Evolutionary conservation across 2,888 invertebrate species (phyloP).

Genomic region (Platerodrilus igneus): DNA sequence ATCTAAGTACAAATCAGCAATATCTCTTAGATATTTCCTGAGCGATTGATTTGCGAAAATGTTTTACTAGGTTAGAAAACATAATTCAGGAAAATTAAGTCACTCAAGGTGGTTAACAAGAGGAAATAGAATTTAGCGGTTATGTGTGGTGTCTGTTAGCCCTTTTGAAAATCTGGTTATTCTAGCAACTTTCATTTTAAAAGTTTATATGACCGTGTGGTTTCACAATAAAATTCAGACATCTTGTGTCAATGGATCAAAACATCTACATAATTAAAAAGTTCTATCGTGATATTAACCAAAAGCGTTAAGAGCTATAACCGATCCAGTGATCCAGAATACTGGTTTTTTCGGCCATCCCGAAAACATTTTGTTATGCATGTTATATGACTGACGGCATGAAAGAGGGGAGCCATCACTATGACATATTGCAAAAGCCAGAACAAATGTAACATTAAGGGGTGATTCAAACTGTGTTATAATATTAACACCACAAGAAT

Average conservation of each 20-base stretch:
- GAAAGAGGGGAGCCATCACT: no score
- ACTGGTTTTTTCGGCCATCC: no score
- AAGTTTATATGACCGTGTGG: slow-evolving; percentile 2
- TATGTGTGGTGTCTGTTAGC: neutral
- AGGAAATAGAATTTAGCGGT: no score
- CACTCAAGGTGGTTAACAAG: slow-evolving; percentile 1
- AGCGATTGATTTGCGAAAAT: neutral
- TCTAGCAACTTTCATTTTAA: slow-evolving; percentile 1
- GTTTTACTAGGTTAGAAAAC: neutral
- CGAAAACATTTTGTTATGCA: no score
- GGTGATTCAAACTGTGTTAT: no score
- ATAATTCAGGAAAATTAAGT: neutral
- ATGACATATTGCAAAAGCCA: no score
- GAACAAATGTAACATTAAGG: no score
- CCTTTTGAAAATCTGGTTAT: neutral
- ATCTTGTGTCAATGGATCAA: slow-evolving; percentile 1
- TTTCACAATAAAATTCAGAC: neutral
- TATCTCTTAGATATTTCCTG: slow-evolving; percentile 1
- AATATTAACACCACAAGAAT: no score
- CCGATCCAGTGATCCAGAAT: no score
- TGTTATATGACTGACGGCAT: no score
- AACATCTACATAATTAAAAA: slow-evolving; percentile 2
- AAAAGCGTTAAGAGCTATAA: no score
- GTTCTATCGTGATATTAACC: no score
- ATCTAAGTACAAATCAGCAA: slow-evolving; percentile 7